A percentile compares a stretch with the other conserved stretches of the same genome.
These are phyloP conservation scores for Kryphioiulus occultus DNA, from an alignment of 2,888 invertebrate species.

Conservation along the genomic window DNA sequence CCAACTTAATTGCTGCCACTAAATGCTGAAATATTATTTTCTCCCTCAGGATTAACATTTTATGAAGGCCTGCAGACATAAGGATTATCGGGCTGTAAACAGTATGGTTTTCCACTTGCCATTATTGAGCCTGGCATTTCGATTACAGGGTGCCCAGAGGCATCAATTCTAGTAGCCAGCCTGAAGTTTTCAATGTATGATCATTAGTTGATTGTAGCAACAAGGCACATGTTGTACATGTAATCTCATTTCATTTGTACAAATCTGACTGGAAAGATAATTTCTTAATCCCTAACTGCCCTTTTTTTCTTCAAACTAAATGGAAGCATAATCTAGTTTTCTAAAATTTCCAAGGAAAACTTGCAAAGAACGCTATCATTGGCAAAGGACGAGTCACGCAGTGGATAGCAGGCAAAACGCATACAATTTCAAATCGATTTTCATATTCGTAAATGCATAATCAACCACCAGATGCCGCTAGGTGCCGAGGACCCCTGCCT, in stretches of 20 bases:
- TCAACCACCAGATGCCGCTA: not conserved
- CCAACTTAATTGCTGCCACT: constrained; percentile 19
- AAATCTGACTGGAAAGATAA: too few species aligned
- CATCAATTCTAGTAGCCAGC: too few species aligned
- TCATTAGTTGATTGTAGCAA: too few species aligned
- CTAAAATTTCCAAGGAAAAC: too few species aligned
- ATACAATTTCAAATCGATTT: constrained; percentile 12
- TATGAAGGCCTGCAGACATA: constrained; percentile 2
- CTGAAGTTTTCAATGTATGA: too few species aligned
- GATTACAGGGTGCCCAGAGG: not conserved
- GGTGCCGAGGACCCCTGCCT: not conserved
- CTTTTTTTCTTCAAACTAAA: too few species aligned
- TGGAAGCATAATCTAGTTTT: too few species aligned
- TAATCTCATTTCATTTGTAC: too few species aligned
- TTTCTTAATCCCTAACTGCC: too few species aligned
- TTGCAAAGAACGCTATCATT: too few species aligned
- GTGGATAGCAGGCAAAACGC: not conserved
- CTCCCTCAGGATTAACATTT: constrained; percentile 13
- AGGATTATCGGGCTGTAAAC: not conserved
- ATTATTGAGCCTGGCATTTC: not conserved
- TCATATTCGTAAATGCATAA: constrained; percentile 10
- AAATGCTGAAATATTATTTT: constrained; percentile 20
- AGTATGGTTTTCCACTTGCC: not conserved
- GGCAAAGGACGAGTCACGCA: too few species aligned
- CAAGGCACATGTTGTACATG: too few species aligned